Evolutionary conservation across 2,797 vertebrate species (phyloP), one percentile per base, ranked within the genome.

Genomic region (Cynopterus sphinx): DNA sequence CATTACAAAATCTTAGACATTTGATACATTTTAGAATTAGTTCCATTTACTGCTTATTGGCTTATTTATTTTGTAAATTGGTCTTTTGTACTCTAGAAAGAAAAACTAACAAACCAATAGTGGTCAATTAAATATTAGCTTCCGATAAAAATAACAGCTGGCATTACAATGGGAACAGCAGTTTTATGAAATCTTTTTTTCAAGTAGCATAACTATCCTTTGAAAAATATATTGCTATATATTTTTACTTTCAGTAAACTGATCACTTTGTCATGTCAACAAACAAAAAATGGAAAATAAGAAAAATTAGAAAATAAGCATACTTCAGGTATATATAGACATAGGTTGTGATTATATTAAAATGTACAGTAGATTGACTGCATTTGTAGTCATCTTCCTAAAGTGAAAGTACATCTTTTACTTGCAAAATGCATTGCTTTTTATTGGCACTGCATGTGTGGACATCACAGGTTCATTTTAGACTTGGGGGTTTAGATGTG

Each of bases 221-320:
- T 91, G 74, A 89, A 94, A 88, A 87, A 89, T 93, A 51, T 74
- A 28, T 84, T 85, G n/a, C 41, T 67, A 2, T 46, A 6, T 49
- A 19, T 95, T 33, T 89, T 86, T 28, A 31, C 53, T 90, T 89
- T 82, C 51, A 75, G 55, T 55, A 88, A 88, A 53, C 22, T 43
- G 74, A 92, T 74, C 46, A 75, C 21, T 77, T 75, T 81, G 24
- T 87, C 68, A 53, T 79, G 28, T 90, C 36, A 77, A 59, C 31
- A 94, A 63, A 83, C 79, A 51, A 73, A 81, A 55, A 96, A 33
- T 79, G 33, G 49, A 81, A 91, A 92, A 57, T 77, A 90, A 92
- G 22, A 79, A 95, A 96, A 83, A 55, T 57, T 33, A 68, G 71
- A 67, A 77, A 95, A 71, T 43, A 71, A 73, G 21, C 33, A 24